Conservation (phyloP, 2,888 invertebrate species). For the Alentia gelatinosa region DNA sequence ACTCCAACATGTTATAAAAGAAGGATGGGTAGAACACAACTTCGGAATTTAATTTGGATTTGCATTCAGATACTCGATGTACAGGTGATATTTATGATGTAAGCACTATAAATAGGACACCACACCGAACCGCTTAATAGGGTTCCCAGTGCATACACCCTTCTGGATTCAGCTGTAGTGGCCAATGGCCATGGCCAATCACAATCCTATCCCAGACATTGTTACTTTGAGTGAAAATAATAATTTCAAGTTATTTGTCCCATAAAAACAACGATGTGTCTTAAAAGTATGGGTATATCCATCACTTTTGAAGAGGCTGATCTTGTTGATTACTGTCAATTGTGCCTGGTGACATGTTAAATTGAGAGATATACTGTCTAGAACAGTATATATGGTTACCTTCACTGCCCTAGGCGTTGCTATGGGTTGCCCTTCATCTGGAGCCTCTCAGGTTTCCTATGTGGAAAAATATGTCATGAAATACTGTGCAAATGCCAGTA, state of each 20-base stretch:
- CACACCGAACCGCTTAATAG: background rate
- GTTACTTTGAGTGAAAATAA: too few relatives aligned
- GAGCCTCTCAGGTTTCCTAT: background rate
- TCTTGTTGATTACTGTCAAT: background rate
- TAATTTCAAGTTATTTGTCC: background rate
- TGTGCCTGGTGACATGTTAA: background rate
- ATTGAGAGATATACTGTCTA: background rate
- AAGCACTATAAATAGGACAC: background rate
- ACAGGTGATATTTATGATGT: background rate
- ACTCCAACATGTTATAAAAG: background rate
- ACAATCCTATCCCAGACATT: too few relatives aligned
- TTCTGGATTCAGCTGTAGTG: background rate
- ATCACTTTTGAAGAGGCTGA: background rate
- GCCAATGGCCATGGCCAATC: too few relatives aligned
- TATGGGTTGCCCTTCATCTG: background rate
- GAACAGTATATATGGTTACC: background rate
- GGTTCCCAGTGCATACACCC: background rate
- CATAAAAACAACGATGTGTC: background rate
- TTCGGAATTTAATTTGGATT: too few relatives aligned
- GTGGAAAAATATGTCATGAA: background rate
- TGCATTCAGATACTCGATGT: too few relatives aligned
- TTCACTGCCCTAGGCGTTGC: background rate
- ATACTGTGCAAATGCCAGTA: background rate
- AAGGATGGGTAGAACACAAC: background rate
- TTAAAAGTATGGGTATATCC: background rate